Evolutionary conservation across 2,113 vertebrate genomes (phyloP).

Genomic region (Tyrannus savana): DNA sequence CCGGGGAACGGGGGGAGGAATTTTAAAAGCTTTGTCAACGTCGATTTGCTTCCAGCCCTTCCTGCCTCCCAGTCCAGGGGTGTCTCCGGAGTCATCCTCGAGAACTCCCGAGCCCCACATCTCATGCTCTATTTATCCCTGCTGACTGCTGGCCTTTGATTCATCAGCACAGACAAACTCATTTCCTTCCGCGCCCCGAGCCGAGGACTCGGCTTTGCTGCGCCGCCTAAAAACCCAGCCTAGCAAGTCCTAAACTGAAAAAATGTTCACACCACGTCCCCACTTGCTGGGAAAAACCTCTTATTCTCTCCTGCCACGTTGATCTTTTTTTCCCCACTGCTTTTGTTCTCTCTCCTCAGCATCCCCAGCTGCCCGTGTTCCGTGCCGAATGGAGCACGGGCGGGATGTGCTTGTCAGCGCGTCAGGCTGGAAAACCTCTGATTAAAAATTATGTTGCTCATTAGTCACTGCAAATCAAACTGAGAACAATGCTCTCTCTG

Average conservation of each 20-base stretch:
- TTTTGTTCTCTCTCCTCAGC: constrained; percentile 15
- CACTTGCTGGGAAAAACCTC: neutral
- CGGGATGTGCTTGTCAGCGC: constrained; percentile 20
- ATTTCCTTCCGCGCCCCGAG: neutral
- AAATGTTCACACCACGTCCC: neutral
- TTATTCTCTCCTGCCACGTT: neutral
- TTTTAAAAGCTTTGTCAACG: constrained; percentile 15
- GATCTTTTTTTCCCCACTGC: neutral
- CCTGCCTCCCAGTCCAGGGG: neutral
- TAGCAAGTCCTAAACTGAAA: neutral
- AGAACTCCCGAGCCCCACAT: neutral
- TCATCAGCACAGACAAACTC: neutral
- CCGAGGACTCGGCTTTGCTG: neutral
- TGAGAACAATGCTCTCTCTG: constrained; percentile 52
- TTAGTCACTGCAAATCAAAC: constrained; percentile 68
- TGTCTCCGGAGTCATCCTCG: neutral
- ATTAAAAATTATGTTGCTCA: constrained; percentile 72
- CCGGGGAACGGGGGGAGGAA: neutral
- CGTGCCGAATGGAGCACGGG: neutral
- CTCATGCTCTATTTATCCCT: constrained; percentile 57
- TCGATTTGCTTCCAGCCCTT: neutral
- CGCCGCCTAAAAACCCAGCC: rapidly evolving
- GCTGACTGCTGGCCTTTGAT: neutral
- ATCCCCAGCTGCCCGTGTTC: neutral
- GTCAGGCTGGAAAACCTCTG: constrained; percentile 46